Evolutionary conservation across 2,888 invertebrate genomes (phyloP), one percentile per base, ranked within the genome.

Genomic region (Dicycla oo): DNA sequence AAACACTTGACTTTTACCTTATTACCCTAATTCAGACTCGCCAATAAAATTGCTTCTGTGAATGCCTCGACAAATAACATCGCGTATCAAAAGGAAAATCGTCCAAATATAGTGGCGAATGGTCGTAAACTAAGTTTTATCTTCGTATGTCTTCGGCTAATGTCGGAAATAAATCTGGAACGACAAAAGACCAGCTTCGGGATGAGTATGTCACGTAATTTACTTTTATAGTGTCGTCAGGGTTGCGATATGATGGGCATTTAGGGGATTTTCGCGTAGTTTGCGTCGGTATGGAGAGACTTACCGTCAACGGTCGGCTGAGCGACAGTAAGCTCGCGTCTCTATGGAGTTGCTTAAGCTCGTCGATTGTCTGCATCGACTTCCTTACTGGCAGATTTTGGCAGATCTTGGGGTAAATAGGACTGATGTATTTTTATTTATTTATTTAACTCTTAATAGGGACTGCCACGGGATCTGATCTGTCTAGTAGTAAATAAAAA

Each of bases 91-190:
- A 82, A 70, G 56, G 74, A 75, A 85, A 87, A 87, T 83, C 84
- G 71, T 72, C 87, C 73, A 83, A 80, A 86, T 85, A 85, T 80
- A 85, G 81, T 85, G 73, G 85, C 57, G 82, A 86, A 83, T 74
- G 66, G 78, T 87, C 87, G 75, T 87, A 86, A 86, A 87, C 65
- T 78, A 79, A 84, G 79, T 87, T 87, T 86, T 86, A 86, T 86
- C 87, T 87, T 73, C 58, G 69, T 81, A 77, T 78, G 79, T 87
- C 86, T 83, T 83, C 78, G 76, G 80, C 86, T 86, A 87, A 87
- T 87, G 85, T 83, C 67, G 58, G 43, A 80, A 74, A 85, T 85
- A 85, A 85, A 85, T 85, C 86, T 87, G 84, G 68, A 75, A 83
- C 84, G 77, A 85, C 87, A 85, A 86, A 87, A 83, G 81, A 87